These are phyloP conservation scores for Rafetus swinhoei DNA, from an alignment of 2,113 vertebrate species.

Conservation along the genomic window DNA sequence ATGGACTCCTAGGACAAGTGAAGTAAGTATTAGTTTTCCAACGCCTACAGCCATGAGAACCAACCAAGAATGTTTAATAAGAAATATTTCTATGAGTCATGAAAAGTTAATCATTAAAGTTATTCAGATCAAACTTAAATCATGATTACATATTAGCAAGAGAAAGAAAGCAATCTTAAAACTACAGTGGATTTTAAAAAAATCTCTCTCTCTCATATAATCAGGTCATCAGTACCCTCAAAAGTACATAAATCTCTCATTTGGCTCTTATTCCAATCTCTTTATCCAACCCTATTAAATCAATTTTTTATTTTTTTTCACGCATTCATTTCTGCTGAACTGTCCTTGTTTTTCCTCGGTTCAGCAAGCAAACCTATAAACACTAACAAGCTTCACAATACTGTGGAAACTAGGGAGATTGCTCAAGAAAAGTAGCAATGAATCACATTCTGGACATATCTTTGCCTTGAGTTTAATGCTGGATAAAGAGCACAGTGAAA, in stretches of 20 bases:
- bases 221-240: background rate
- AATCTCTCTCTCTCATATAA: background rate
- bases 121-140: background rate
- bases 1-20: constrained; percentile 33
- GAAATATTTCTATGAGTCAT: background rate
- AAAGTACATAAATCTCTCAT: background rate
- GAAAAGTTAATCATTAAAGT: background rate
- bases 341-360: background rate
- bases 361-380: background rate
- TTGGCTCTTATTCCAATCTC: background rate
- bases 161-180: background rate
- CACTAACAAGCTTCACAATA: background rate
- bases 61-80: constrained; percentile 1
- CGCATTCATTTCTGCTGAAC: background rate
- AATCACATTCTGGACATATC: background rate
- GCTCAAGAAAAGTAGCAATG: background rate
- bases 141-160: background rate
- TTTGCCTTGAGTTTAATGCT: background rate
- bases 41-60: constrained; percentile 13
- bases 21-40: constrained; percentile 18
- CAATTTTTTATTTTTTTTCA: background rate
- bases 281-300: background rate
- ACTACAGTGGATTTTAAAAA: background rate
- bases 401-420: background rate
- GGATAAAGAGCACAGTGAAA: too few species aligned